Percentiles rank a stretch among this genome's conserved stretches.
phyloP scores from a whole-genome alignment of 2,113 vertebrate species.

The Aramus guarauna region DNA sequence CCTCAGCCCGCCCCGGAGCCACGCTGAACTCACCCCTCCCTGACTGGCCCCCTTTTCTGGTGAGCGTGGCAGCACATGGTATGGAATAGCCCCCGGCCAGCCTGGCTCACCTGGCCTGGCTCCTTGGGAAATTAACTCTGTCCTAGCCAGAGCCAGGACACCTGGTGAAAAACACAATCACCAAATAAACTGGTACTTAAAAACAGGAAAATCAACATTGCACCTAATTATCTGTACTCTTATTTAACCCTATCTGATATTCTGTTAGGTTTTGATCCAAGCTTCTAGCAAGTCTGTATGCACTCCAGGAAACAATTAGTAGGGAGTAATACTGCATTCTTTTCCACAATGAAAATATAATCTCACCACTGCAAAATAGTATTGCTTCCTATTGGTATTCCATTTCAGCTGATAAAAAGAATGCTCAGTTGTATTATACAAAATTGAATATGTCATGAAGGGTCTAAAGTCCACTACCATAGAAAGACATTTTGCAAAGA shows the following conservation, averaged over 20 bases:
- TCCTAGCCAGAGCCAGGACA: too few relatives aligned
- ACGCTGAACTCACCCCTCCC: too few relatives aligned
- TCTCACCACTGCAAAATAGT: not conserved
- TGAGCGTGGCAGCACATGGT: too few relatives aligned
- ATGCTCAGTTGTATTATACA: not conserved
- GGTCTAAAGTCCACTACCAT: not conserved
- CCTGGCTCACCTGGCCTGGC: too few relatives aligned
- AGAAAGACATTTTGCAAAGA: not conserved
- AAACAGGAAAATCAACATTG: not conserved
- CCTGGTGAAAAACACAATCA: not conserved
- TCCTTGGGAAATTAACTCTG: too few relatives aligned
- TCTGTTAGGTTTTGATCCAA: not conserved
- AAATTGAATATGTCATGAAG: not conserved
- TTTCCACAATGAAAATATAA: not conserved
- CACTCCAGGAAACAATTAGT: not conserved
- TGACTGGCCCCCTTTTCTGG: too few relatives aligned
- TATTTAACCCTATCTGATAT: not conserved
- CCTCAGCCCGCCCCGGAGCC: too few relatives aligned
- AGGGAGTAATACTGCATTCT: not conserved
- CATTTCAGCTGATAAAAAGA: not conserved
- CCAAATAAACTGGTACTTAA: not conserved
- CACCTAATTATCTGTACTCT: not conserved
- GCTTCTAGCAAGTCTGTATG: not conserved
- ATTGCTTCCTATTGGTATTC: not conserved
- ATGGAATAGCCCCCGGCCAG: too few relatives aligned